A percentile compares a stretch with the other conserved stretches of the same genome.
Evolutionary conservation across 2,797 vertebrate species (phyloP).

Genomic region (Sandelia bainsii): DNA sequence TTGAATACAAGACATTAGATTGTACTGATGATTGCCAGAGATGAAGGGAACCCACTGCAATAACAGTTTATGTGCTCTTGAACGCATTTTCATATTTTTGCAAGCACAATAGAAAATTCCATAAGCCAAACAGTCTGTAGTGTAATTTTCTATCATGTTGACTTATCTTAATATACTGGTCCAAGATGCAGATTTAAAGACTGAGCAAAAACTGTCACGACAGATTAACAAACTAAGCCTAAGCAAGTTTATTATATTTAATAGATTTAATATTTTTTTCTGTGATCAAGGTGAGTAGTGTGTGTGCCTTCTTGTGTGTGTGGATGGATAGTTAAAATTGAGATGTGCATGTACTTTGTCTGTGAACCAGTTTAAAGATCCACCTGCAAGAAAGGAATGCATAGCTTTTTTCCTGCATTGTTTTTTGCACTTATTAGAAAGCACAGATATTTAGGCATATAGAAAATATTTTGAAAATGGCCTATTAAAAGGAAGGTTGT

Average conservation of each 20-base stretch:
- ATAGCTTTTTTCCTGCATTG: background rate
- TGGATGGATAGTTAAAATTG: background rate
- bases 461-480: background rate
- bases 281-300: constrained; percentile 64
- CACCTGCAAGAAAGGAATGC: constrained; percentile 1
- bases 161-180: constrained; percentile 42
- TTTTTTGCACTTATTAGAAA: background rate
- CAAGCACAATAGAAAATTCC: constrained; percentile 8
- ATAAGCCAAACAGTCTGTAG: background rate
- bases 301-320: constrained; percentile 18
- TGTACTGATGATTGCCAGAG: constrained; percentile 15
- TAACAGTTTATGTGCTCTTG: constrained; percentile 10
- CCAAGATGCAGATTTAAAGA: constrained; percentile 15
- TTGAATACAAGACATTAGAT: constrained; percentile 10
- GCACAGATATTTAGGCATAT: background rate
- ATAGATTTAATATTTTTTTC: constrained; percentile 36
- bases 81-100: constrained; percentile 30
- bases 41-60: constrained; percentile 7
- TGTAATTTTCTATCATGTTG: constrained; percentile 13
- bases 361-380: background rate
- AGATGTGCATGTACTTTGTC: constrained; percentile 1
- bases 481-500: background rate
- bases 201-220: background rate
- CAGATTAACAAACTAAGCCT: constrained; percentile 3
- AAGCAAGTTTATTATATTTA: constrained; percentile 30